Conservation (phyloP, 2,888 invertebrate species). For the Drosophila testacea region DNA sequence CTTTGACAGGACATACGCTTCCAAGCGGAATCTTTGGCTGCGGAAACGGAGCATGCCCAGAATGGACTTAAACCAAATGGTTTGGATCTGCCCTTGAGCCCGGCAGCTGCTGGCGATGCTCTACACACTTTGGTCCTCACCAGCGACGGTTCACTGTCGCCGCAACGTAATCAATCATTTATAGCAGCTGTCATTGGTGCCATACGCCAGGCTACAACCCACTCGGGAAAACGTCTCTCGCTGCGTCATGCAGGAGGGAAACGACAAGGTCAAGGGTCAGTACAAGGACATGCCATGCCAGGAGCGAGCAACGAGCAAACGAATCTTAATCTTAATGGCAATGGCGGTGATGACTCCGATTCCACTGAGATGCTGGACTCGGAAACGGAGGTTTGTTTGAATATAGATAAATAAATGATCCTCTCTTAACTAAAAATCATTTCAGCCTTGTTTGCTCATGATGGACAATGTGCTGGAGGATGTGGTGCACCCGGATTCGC, state of each 20-base stretch:
- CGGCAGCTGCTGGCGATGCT: constrained; percentile 46
- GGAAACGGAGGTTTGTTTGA: constrained; percentile 88
- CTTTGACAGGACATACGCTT: constrained; percentile 89
- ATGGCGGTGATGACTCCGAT: constrained; percentile 87
- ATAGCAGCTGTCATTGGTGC: constrained; percentile 91
- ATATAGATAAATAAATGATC: background rate
- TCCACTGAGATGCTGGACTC: constrained; percentile 92
- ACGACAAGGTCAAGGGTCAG: constrained; percentile 64
- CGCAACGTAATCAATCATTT: constrained; percentile 89
- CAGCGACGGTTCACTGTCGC: constrained; percentile 86
- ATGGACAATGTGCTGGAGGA: constrained; percentile 91
- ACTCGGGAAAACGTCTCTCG: constrained; percentile 83
- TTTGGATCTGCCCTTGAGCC: constrained; percentile 65
- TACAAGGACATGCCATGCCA: constrained; percentile 20
- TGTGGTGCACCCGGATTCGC: constrained; percentile 88
- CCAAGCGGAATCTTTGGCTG: constrained; percentile 90
- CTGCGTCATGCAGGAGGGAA: constrained; percentile 75
- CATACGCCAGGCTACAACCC: constrained; percentile 87
- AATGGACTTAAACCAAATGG: constrained; percentile 84
- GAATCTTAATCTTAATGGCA: constrained; percentile 41
- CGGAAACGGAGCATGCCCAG: constrained; percentile 90
- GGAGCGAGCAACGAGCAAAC: background rate
- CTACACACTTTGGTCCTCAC: constrained; percentile 69
- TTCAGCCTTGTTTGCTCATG: constrained; percentile 89
- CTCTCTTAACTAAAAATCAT: background rate